Percentiles rank a stretch among this genome's conserved stretches.
phyloP scores from a whole-genome alignment of 2,888 invertebrate genomes.

The Heliconius hortense region DNA sequence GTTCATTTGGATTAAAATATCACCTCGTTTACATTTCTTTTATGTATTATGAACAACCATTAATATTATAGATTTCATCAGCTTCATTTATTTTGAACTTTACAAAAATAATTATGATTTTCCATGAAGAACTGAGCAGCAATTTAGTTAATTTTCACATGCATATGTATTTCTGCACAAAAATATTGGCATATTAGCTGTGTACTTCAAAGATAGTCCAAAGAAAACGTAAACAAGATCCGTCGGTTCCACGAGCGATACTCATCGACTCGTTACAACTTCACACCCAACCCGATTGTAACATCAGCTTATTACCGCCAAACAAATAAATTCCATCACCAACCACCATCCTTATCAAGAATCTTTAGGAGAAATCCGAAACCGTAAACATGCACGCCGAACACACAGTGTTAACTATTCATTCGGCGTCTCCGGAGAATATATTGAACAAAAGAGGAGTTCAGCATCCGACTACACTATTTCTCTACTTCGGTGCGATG shows the following conservation, averaged over 20 bases:
- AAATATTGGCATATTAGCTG: background rate
- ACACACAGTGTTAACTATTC: slow-evolving; percentile 77
- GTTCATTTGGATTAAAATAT: slow-evolving; percentile 47
- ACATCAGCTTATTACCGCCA: slow-evolving; percentile 76
- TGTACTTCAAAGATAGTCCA: slow-evolving; percentile 20
- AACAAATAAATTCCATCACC: slow-evolving; percentile 75
- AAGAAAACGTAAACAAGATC: slow-evolving; percentile 34
- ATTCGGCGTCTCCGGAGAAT: slow-evolving; percentile 73
- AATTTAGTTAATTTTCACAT: no score
- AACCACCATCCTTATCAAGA: slow-evolving; percentile 65
- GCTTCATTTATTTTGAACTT: slow-evolving; percentile 10
- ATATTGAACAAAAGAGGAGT: slow-evolving; percentile 79
- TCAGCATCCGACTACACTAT: slow-evolving; percentile 79
- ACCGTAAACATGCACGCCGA: slow-evolving; percentile 78
- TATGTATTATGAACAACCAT: slow-evolving; percentile 23
- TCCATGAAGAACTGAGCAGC: background rate
- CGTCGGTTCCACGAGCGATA: slow-evolving; percentile 44
- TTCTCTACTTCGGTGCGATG: slow-evolving; percentile 82
- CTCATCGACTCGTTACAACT: slow-evolving; percentile 60
- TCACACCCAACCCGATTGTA: slow-evolving; percentile 70
- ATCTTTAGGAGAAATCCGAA: slow-evolving; percentile 80
- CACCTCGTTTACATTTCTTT: slow-evolving; percentile 40
- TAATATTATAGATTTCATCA: slow-evolving; percentile 23
- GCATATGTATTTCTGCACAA: background rate
- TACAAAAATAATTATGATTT: background rate